A percentile compares a stretch with the other conserved stretches of the same genome.
These are phyloP conservation scores for Charaxes varanes DNA, from an alignment of 1,140 invertebrate genomes.

Conservation along the genomic window DNA sequence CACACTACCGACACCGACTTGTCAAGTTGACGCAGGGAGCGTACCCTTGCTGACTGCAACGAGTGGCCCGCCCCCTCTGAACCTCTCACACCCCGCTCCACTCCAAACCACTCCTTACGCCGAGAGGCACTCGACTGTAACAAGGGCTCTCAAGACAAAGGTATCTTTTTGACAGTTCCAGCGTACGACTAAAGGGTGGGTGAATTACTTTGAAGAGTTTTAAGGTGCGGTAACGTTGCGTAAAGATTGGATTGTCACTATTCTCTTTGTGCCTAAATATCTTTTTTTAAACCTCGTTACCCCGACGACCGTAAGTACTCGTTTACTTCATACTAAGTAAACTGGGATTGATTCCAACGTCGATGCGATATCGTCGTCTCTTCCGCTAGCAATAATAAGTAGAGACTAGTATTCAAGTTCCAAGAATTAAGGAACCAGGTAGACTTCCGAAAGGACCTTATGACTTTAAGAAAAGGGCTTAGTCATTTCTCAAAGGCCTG, in stretches of 20 bases:
- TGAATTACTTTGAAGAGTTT: slow-evolving; percentile 8
- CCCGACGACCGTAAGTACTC: no score
- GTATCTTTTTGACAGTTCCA: slow-evolving; percentile 46
- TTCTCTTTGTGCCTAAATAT: background rate
- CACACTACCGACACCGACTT: slow-evolving; percentile 50
- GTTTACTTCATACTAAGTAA: no score
- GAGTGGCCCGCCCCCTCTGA: slow-evolving; percentile 9
- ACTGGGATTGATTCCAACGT: no score
- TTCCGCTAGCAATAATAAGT: no score
- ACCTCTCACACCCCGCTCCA: slow-evolving; percentile 19
- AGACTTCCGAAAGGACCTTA: no score
- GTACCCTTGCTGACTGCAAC: slow-evolving; percentile 32
- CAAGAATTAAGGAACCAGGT: no score
- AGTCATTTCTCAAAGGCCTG: no score
- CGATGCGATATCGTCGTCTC: no score
- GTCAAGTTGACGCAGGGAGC: slow-evolving; percentile 49
- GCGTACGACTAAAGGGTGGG: slow-evolving; percentile 14
- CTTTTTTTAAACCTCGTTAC: background rate
- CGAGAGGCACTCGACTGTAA: slow-evolving; percentile 35
- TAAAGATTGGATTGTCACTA: background rate
- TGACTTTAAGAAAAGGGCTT: no score
- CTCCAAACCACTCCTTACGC: slow-evolving; percentile 22
- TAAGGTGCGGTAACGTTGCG: slow-evolving; percentile 8
- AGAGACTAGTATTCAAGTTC: no score
- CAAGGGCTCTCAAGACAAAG: slow-evolving; percentile 40